Percentiles rank a stretch among this genome's conserved stretches.
Evolutionary conservation across 2,888 invertebrate genomes (phyloP).

Genomic region (Opisthograptis luteolata): DNA sequence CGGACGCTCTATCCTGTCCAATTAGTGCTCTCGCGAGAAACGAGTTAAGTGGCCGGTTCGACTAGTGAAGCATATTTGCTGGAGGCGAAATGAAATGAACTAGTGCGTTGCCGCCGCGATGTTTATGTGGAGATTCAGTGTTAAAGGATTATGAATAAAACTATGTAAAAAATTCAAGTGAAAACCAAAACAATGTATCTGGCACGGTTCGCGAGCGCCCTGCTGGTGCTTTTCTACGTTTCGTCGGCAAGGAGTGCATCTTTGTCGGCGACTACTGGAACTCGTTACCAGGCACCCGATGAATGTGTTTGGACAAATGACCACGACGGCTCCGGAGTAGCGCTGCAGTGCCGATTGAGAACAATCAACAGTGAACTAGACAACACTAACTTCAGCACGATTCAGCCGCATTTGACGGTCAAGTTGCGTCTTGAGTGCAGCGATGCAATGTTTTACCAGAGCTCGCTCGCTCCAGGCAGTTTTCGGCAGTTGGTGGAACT

Average conservation of each 20-base stretch:
- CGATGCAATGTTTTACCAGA: conserved; percentile 91
- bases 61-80: conserved; percentile 68
- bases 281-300: conserved; percentile 91
- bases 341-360: conserved; percentile 88
- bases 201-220: conserved; percentile 68
- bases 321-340: conserved; percentile 87
- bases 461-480: conserved; percentile 90
- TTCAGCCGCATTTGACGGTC: conserved; percentile 92
- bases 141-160: conserved; percentile 66
- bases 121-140: conserved; percentile 70
- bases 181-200: conserved; percentile 73
- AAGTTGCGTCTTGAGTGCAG: conserved; percentile 91
- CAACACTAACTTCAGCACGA: conserved; percentile 92
- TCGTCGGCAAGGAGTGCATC: conserved; percentile 74
- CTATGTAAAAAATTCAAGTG: conserved; percentile 76
- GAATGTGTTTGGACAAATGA: conserved; percentile 92
- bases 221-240: conserved; percentile 72
- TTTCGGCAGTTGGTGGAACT: conserved; percentile 90
- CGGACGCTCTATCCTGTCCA: conserved; percentile 76
- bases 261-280: conserved; percentile 75
- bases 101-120: conserved; percentile 62
- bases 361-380: conserved; percentile 93
- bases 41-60: conserved; percentile 81
- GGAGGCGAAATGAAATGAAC: conserved; percentile 65
- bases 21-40: conserved; percentile 82